These are phyloP conservation scores for Formica aserva DNA, from an alignment of 2,888 invertebrate species.

Conservation along the genomic window DNA sequence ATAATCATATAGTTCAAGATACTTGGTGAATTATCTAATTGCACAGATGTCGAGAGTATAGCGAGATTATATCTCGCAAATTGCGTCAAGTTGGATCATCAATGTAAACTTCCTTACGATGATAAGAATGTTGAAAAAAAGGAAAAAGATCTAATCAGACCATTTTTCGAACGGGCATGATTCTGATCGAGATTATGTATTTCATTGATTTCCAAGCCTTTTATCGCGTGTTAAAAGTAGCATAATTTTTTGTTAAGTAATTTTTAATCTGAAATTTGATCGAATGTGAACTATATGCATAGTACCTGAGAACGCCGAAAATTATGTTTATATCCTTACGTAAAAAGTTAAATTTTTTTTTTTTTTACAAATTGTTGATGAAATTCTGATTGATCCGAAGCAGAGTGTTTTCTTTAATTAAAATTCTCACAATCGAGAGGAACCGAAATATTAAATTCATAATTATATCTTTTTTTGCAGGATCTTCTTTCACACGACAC, in stretches of 20 bases:
- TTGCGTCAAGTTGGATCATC: neutral
- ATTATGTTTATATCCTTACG: neutral
- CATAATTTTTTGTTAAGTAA: neutral
- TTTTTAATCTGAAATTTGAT: neutral
- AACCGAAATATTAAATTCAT: neutral
- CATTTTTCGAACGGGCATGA: too few relatives aligned
- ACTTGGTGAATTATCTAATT: slow-evolving; percentile 19
- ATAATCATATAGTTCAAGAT: slow-evolving; percentile 23
- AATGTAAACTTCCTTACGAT: neutral
- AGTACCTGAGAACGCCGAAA: neutral
- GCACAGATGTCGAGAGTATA: neutral
- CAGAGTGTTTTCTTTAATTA: neutral
- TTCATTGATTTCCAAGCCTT: neutral
- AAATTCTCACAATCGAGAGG: neutral
- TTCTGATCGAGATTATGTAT: neutral
- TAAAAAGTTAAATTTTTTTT: neutral
- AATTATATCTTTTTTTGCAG: slow-evolving; percentile 86
- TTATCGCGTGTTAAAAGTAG: neutral
- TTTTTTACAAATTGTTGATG: too few relatives aligned
- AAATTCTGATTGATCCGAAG: neutral
- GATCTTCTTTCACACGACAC: slow-evolving; percentile 90
- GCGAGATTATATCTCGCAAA: slow-evolving; percentile 12
- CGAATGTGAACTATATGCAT: neutral
- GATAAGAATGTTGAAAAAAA: neutral
- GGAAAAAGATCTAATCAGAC: neutral